These are phyloP conservation scores for Myopa testacea DNA, from an alignment of 2,888 invertebrate genomes.

Conservation along the genomic window DNA sequence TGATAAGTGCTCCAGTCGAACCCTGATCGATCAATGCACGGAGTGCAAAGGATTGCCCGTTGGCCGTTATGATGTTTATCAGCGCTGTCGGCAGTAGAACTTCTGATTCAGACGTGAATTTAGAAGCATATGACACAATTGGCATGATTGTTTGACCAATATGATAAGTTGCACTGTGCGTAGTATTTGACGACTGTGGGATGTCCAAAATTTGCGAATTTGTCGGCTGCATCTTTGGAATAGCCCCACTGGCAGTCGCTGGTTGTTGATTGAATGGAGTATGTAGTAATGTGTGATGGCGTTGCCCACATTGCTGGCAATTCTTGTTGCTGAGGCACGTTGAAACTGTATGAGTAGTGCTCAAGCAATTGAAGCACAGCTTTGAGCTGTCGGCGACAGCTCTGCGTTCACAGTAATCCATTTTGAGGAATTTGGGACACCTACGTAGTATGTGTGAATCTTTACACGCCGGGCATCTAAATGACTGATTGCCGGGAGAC, in stretches of 20 bases:
- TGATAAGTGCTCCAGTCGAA: too few species aligned
- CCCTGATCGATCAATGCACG: too few species aligned
- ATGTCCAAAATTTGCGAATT: too few species aligned
- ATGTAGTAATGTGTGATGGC: background rate
- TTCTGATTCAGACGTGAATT: too few species aligned
- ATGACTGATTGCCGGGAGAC: background rate
- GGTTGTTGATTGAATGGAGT: background rate
- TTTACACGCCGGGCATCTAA: background rate
- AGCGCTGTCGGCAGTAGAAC: too few species aligned
- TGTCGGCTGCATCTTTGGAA: too few species aligned
- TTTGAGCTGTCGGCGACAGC: background rate
- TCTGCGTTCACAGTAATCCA: background rate
- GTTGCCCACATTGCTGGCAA: conserved; percentile 4
- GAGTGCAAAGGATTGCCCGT: too few species aligned
- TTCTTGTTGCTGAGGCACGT: background rate
- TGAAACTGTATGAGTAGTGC: background rate
- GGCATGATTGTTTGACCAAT: too few species aligned
- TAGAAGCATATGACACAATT: too few species aligned
- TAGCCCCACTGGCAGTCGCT: background rate
- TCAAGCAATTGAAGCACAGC: background rate
- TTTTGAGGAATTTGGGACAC: background rate
- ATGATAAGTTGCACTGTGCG: too few species aligned
- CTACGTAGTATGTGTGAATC: background rate
- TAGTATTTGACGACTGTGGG: too few species aligned
- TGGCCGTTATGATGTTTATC: too few species aligned